Evolutionary conservation across 2,888 invertebrate genomes (phyloP).

Genomic region (Limnephilus marmoratus): DNA sequence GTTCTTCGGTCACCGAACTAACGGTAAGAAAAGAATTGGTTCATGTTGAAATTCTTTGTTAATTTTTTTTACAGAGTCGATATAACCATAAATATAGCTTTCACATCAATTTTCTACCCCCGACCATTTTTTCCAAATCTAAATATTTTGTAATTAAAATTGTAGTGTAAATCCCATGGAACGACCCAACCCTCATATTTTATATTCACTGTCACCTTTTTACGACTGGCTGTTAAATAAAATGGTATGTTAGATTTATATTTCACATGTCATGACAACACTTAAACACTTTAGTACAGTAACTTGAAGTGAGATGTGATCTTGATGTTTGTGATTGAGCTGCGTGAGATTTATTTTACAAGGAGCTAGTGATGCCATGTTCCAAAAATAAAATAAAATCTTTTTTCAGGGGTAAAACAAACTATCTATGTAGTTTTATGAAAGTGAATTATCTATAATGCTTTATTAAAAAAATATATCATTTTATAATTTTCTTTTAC

Average conservation of each 20-base stretch:
- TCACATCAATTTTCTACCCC: not conserved
- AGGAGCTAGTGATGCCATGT: not conserved
- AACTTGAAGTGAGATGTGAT: not conserved
- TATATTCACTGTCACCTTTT: not conserved
- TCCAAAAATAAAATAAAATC: too few species aligned
- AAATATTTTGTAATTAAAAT: not conserved
- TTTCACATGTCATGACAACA: not conserved
- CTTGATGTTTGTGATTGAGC: not conserved
- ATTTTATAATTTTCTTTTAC: too few species aligned
- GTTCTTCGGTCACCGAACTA: too few species aligned
- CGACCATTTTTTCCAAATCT: not conserved
- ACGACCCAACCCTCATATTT: not conserved
- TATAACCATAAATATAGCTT: not conserved
- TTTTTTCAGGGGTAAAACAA: too few species aligned
- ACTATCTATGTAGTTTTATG: too few species aligned
- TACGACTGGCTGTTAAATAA: not conserved
- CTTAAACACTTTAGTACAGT: not conserved
- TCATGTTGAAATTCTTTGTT: not conserved
- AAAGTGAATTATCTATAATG: too few species aligned
- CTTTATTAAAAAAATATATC: too few species aligned
- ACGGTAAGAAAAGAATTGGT: too few species aligned
- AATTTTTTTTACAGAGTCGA: not conserved
- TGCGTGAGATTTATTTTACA: not conserved
- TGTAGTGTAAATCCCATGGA: not conserved
- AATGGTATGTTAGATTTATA: not conserved